A percentile compares a stretch with the other conserved stretches of the same genome.
phyloP scores from a whole-genome alignment of 2,797 vertebrate species.

The Acestrorhynchus altus region DNA sequence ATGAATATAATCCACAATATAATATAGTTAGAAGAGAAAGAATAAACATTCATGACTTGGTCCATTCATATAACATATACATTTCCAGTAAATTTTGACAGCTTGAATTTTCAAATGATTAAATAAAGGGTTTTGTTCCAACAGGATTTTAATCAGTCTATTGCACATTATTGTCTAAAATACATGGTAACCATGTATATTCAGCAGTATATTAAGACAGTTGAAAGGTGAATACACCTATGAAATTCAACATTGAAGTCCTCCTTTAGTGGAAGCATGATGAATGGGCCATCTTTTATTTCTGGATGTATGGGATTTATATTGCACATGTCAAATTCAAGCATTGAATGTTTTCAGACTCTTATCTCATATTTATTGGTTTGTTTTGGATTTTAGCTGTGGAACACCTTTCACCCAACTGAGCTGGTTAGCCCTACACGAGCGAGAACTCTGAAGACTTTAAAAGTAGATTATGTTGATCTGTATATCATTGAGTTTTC shows the following conservation, averaged over 20 bases:
- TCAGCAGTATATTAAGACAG: no score
- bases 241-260: neutral
- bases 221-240: no score
- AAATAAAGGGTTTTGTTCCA: no score
- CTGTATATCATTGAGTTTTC: constrained; percentile 91
- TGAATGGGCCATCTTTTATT: neutral
- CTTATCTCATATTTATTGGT: constrained; percentile 12
- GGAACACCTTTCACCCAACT: constrained; percentile 85
- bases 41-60: no score
- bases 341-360: neutral
- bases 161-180: no score
- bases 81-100: no score
- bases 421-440: constrained; percentile 82
- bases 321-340: neutral
- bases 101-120: no score
- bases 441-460: constrained; percentile 81
- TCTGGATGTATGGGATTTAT: neutral
- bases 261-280: neutral
- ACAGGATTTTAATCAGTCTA: no score
- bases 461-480: constrained; percentile 89
- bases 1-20: no score
- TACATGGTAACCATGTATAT: neutral
- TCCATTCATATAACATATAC: no score
- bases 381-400: constrained; percentile 78
- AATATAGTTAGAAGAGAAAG: no score